Conservation (phyloP, 2,888 invertebrate species). For the Synergus japonicus region DNA sequence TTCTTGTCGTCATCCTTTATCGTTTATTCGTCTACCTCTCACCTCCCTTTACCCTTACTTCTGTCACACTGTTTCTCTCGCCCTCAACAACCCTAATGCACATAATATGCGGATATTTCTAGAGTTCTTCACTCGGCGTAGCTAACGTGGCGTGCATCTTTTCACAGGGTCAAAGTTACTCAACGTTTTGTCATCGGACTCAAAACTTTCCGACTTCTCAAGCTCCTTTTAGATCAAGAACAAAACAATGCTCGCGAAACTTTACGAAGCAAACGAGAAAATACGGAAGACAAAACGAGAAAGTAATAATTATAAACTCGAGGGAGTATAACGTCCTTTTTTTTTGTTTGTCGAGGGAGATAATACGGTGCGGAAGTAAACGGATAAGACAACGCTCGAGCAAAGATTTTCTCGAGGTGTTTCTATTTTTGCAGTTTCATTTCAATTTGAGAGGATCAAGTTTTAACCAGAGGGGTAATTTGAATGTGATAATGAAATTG, state of each 20-base stretch:
- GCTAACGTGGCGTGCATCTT: background rate
- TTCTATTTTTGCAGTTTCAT: slow-evolving; percentile 16
- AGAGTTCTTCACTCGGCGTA: slow-evolving; percentile 14
- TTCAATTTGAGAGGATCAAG: slow-evolving; percentile 9
- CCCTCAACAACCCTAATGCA: slow-evolving; percentile 6
- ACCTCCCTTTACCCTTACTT: background rate
- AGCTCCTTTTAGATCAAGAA: slow-evolving; percentile 12
- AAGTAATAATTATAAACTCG: slow-evolving; percentile 33
- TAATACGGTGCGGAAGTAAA: background rate
- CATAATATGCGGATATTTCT: slow-evolving; percentile 40
- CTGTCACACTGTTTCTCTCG: slow-evolving; percentile 25
- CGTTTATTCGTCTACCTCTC: slow-evolving; percentile 40
- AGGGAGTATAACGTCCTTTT: background rate
- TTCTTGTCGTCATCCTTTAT: slow-evolving; percentile 49
- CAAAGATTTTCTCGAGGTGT: slow-evolving; percentile 12
- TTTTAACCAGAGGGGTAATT: background rate
- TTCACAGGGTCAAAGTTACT: slow-evolving; percentile 14
- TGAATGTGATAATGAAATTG: background rate
- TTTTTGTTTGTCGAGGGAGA: background rate
- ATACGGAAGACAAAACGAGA: background rate
- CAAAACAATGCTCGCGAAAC: slow-evolving; percentile 13
- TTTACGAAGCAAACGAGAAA: background rate
- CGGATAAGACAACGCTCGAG: slow-evolving; percentile 1
- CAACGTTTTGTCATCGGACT: slow-evolving; percentile 10
- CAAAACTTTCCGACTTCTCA: background rate